A percentile compares a stretch with the other conserved stretches of the same genome.
Conservation (phyloP, 2,888 invertebrate genomes). For the Platypus cylindrus region DNA sequence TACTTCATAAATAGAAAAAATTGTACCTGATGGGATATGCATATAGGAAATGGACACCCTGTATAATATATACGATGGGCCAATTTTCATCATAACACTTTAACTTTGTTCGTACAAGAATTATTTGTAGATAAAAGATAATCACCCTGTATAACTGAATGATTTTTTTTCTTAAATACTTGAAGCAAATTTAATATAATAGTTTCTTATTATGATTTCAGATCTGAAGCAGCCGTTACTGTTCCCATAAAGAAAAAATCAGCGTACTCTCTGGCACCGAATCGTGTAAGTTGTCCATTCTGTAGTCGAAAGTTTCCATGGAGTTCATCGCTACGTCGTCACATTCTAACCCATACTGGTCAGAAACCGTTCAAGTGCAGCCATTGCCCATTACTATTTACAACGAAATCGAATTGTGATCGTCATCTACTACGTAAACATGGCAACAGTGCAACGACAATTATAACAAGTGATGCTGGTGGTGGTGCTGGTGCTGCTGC, state of each 20-base stretch:
- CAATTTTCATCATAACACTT: no score
- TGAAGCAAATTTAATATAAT: background rate
- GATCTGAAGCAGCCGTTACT: slow-evolving; percentile 56
- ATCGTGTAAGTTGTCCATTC: slow-evolving; percentile 85
- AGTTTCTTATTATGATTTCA: slow-evolving; percentile 31
- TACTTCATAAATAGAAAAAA: no score
- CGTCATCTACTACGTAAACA: slow-evolving; percentile 86
- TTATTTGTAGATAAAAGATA: no score
- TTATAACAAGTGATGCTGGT: slow-evolving; percentile 27
- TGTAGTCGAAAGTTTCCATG: slow-evolving; percentile 93
- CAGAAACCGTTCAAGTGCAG: slow-evolving; percentile 95
- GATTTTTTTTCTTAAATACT: no score
- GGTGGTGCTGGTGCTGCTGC: no score
- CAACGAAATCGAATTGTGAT: slow-evolving; percentile 95
- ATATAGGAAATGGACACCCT: no score
- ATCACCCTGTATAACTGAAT: no score
- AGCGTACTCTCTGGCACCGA: slow-evolving; percentile 89
- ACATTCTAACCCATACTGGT: slow-evolving; percentile 89
- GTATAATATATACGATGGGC: no score
- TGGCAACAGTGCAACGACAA: slow-evolving; percentile 41
- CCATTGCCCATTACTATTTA: slow-evolving; percentile 84
- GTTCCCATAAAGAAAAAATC: slow-evolving; percentile 70
- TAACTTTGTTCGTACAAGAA: no score
- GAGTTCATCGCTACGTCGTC: slow-evolving; percentile 90
- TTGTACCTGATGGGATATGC: no score